phyloP scores from a whole-genome alignment of 2,113 vertebrate species.

The Clinocottus analis region DNA sequence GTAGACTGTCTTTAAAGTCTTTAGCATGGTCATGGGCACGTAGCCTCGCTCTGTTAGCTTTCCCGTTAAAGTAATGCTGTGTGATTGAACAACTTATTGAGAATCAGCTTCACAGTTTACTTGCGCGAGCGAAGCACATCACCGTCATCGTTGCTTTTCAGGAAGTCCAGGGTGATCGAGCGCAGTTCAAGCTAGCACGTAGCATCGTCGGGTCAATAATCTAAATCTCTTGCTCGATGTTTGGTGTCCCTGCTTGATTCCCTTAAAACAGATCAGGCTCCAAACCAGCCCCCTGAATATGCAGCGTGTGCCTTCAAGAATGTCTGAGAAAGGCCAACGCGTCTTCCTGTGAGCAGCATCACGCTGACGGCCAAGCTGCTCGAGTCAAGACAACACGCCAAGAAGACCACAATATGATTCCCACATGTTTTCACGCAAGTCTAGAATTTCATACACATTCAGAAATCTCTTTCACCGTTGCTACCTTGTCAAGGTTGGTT shows the following conservation, averaged over 20 bases:
- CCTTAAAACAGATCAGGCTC: no score
- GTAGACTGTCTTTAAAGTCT: no score
- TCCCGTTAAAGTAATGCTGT: neutral
- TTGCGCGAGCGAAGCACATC: neutral
- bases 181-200: neutral
- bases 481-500: neutral
- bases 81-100: neutral
- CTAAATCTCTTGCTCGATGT: neutral
- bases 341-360: conserved; percentile 54
- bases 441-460: conserved; percentile 39
- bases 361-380: conserved; percentile 55
- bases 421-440: conserved; percentile 60
- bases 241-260: neutral
- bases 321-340: conserved; percentile 26
- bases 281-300: neutral
- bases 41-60: no score
- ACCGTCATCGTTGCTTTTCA: neutral
- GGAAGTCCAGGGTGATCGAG: neutral
- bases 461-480: conserved; percentile 36
- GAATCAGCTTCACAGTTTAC: neutral
- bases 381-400: conserved; percentile 67
- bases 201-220: neutral
- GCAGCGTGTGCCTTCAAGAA: conserved; percentile 42
- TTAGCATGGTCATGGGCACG: neutral
- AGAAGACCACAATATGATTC: conserved; percentile 48